Evolutionary conservation across 2,888 invertebrate genomes (phyloP).

Genomic region (Prosopocoilus inquinatus): DNA sequence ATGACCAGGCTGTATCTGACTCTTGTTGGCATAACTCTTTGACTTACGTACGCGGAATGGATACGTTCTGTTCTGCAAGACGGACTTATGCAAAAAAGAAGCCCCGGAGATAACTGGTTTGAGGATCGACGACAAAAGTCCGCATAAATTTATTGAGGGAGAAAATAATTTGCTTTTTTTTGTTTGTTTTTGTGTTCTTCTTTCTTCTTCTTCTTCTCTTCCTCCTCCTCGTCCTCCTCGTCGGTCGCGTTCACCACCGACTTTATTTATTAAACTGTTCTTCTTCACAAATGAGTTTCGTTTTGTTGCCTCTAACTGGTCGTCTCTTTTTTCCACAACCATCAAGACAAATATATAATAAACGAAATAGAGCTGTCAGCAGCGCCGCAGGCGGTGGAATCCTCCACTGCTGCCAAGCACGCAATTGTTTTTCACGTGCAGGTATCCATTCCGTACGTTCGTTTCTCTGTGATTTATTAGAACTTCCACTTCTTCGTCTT

Average conservation of each 20-base stretch:
- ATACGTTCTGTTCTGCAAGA: neutral
- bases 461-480: too few species aligned
- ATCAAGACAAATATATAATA: constrained; percentile 3
- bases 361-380: constrained; percentile 36
- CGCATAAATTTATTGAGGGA: neutral
- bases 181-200: too few species aligned
- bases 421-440: constrained; percentile 26
- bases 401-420: constrained; percentile 28
- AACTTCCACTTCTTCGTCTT: too few species aligned
- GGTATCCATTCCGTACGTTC: too few species aligned
- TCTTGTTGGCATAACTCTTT: neutral
- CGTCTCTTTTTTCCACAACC: neutral
- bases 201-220: too few species aligned
- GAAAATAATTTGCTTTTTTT: neutral
- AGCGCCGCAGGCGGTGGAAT: constrained; percentile 32
- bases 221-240: too few species aligned
- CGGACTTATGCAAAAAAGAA: neutral
- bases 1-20: neutral
- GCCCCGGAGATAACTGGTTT: neutral
- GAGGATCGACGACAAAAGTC: neutral
- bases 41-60: neutral
- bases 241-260: too few species aligned
- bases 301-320: neutral
- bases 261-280: too few species aligned
- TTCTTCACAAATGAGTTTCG: neutral